These are phyloP conservation scores for Papilio glaucus DNA, from an alignment of 1,140 invertebrate genomes.

Conservation along the genomic window DNA sequence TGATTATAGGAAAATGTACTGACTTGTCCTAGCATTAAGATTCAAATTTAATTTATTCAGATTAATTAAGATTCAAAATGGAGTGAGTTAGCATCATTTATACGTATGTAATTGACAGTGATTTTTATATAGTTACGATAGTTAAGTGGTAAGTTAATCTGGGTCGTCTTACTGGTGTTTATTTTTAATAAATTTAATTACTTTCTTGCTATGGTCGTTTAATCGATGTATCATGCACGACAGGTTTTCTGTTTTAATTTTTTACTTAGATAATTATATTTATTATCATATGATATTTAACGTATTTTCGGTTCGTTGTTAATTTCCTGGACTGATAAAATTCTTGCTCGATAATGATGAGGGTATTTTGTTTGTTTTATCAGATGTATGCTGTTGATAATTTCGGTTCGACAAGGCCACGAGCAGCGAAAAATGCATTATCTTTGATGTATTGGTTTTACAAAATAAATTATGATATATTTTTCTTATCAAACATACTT, in stretches of 20 bases:
- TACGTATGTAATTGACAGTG: too few relatives aligned
- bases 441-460: neutral
- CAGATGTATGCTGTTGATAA: neutral
- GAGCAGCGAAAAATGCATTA: neutral
- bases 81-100: too few relatives aligned
- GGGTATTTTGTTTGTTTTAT: constrained; percentile 3
- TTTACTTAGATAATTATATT: too few relatives aligned
- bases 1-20: neutral
- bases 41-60: neutral
- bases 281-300: neutral
- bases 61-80: neutral
- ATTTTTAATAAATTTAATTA: too few relatives aligned
- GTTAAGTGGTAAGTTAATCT: too few relatives aligned
- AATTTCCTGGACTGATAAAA: constrained; percentile 8
- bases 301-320: neutral
- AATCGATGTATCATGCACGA: too few relatives aligned
- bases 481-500: neutral
- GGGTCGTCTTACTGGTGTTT: too few relatives aligned
- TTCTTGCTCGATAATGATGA: neutral
- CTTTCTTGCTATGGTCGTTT: too few relatives aligned
- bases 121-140: too few relatives aligned
- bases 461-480: neutral
- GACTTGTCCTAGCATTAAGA: neutral
- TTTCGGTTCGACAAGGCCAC: neutral
- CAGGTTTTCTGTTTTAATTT: too few relatives aligned